Evolutionary conservation across 2,797 vertebrate genomes (phyloP), one percentile per base, ranked within the genome.

Genomic region (Sparus aurata): DNA sequence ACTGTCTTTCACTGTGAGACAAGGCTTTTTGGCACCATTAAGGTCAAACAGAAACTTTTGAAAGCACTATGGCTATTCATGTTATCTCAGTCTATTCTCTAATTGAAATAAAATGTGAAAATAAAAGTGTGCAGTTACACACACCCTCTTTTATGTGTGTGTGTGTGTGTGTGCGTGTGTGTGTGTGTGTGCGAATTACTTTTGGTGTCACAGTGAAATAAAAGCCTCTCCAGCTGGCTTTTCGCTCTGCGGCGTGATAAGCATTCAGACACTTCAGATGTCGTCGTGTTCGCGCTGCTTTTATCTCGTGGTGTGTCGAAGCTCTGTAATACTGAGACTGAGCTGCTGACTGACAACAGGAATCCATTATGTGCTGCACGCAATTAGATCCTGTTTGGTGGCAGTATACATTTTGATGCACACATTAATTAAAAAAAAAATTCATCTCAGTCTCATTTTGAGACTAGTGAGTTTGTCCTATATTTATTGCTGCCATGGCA

Each of bases 401-500:
- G 20, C n/a, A 30, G 43, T 4, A 45, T 34, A 22, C 0, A 34
- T 63, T 30, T 18, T 45, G 13, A 23, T 55, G 23, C 25, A 46
- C 53, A 57, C 67, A 68, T 45, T 22, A 10, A 38, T 38, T 38
- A 6, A 34, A 34, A 38, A 34, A 34, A 34, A 34, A 34, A 59
- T n/a, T 5, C 0, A 25, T 12, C n/a, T 71, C n/a, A 16, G 15
- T 20, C 6, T 46, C 23, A 57, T 46, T 53, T 47, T 13, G 34
- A 34, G 34, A 3, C 38, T 43, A 16, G 45, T 66, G 30, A 77
- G 52, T 59, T 46, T 59, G 18, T 77, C 54, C 53, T 12, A 25
- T 12, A 61, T 23, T 72, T 72, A 65, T 58, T 25, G 59, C 45
- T 84, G 54, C 66, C 76, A 84, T 82, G 73, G 84, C 69, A 86